A percentile compares a stretch with the other conserved stretches of the same genome.
Conservation (phyloP, 2,113 vertebrate species). For the Pholis gunnellus region DNA sequence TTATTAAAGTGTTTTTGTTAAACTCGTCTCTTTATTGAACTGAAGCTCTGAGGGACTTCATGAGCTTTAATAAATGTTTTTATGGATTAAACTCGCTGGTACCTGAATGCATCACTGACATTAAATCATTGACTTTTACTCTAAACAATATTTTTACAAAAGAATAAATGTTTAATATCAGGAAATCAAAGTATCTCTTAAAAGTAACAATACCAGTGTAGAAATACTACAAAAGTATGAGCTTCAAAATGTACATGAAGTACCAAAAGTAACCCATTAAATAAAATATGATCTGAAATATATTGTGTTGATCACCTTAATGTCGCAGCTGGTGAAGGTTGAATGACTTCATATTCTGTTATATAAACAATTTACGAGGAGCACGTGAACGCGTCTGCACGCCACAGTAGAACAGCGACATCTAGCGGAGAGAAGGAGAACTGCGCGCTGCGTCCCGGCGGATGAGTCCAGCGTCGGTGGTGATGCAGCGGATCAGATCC, state of each 20-base stretch:
- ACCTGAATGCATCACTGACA: not conserved
- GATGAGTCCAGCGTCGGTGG: conserved; percentile 16
- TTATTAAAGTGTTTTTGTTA: not conserved
- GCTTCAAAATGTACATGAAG: not conserved
- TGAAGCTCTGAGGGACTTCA: too few species aligned
- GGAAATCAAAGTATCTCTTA: not conserved
- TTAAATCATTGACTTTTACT: not conserved
- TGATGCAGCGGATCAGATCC: conserved; percentile 49
- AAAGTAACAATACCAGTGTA: not conserved
- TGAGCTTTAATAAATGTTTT: too few species aligned
- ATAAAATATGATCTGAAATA: not conserved
- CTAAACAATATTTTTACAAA: not conserved
- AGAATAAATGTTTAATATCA: not conserved
- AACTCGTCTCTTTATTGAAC: not conserved
- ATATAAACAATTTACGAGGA: conserved; percentile 6
- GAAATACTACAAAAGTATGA: not conserved
- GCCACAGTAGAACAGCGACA: not conserved
- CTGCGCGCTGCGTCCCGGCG: not conserved
- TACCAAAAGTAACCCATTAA: not conserved
- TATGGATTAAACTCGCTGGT: not conserved
- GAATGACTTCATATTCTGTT: not conserved
- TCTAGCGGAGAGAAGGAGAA: not conserved
- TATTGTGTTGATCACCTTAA: not conserved
- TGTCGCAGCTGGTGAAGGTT: not conserved
- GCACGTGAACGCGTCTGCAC: conserved; percentile 22